Evolutionary conservation across 2,888 invertebrate species (phyloP).

Genomic region (Hirtodrosophila confusa): DNA sequence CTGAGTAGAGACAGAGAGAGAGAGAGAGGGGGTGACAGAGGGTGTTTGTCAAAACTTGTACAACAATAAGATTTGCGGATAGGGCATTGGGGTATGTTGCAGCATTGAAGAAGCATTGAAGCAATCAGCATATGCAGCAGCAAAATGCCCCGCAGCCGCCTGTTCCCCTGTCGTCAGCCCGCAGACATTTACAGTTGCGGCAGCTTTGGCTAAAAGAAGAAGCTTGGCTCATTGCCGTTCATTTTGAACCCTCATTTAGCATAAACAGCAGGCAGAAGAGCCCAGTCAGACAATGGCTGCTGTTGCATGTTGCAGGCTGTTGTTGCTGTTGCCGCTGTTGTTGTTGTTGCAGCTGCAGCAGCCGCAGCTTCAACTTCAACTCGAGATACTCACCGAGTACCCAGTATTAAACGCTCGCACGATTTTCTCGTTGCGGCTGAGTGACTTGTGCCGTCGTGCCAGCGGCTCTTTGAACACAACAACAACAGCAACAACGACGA

Average conservation of each 20-base stretch:
- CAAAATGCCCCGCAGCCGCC: too few relatives aligned
- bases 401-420: constrained; percentile 75
- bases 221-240: constrained; percentile 58
- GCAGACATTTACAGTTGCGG: constrained; percentile 61
- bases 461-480: constrained; percentile 48
- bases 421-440: constrained; percentile 80
- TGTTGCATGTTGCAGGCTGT: constrained; percentile 24
- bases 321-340: constrained; percentile 25
- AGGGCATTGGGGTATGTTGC: constrained; percentile 41
- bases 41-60: constrained; percentile 65
- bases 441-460: constrained; percentile 79
- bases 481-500: constrained; percentile 10
- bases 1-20: constrained; percentile 14
- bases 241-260: constrained; percentile 76
- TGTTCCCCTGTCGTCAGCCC: constrained; percentile 22
- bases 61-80: constrained; percentile 64
- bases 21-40: constrained; percentile 61
- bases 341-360: constrained; percentile 14
- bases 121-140: constrained; percentile 19
- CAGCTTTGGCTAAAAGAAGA: constrained; percentile 16
- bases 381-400: constrained; percentile 20
- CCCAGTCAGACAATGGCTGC: constrained; percentile 57
- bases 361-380: constrained; percentile 27
- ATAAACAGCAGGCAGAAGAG: constrained; percentile 63
- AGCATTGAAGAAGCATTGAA: constrained; percentile 4